Evolutionary conservation across 2,113 vertebrate genomes (phyloP), one percentile per base, ranked within the genome.

Genomic region (Nestor notabilis): DNA sequence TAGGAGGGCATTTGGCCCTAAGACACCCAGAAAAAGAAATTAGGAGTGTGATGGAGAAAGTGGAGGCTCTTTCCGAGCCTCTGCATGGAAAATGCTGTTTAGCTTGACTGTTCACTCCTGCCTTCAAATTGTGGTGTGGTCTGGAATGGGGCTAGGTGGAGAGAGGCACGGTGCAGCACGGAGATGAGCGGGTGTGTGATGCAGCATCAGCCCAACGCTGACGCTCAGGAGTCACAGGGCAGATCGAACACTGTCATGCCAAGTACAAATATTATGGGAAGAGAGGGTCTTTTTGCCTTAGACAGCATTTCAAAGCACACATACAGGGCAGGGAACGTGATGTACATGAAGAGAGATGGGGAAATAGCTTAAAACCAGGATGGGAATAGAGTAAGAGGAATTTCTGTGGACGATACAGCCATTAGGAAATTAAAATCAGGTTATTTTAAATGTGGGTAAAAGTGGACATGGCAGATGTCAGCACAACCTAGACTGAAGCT

Each of bases 171-270:
- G 37, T 2, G 2, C 33, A 53, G 72, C 11, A 5, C 2, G 0
- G 43, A 63, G 41, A 37, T 0, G 0, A 33, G 18, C 4, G 1
- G 23, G 19, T 0, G 1, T 0, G 0, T 66, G 60, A 43, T 31
- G 56, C 81, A 35, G 33, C 6, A 0, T 53, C 7, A 3, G 69
- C 81, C 41, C 24, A 50, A 6, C 0, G 0, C 41, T 1, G 1
- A 21, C 1, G 1, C 11, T 61, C 0, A 0, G 29, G 58, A 83
- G 13, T 65, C 0, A 0, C 25, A 9, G 35, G 64, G 35, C 39
- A 81, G 55, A 63, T 44, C 0, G 0, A 81, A 68, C n/a, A n/a
- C n/a, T 9, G 41, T 50, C 50, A 47, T 4, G 10, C 14, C 41
- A 37, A 8, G 35, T 43, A 33, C 91, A 92, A 78, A 58, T 39